Percentiles rank a stretch among this genome's conserved stretches.
Evolutionary conservation across 1,140 invertebrate genomes (phyloP).

Genomic region (Drosophila sp.): DNA sequence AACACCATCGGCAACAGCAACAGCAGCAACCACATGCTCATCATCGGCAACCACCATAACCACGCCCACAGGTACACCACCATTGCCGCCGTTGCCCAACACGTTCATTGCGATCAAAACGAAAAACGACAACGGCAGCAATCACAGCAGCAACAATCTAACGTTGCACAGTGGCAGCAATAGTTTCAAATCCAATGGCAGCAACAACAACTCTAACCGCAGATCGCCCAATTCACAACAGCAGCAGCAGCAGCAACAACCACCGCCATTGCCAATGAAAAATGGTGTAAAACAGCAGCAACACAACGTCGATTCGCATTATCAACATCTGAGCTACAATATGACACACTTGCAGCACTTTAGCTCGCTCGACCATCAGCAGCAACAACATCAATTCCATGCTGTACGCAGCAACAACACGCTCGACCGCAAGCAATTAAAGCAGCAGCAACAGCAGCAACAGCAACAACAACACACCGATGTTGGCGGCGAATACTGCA

Average conservation of each 20-base stretch:
- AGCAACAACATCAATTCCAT: conserved; percentile 54
- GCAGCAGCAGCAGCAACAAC: conserved; percentile 57
- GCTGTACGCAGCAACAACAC: conserved; percentile 64
- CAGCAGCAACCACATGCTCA: conserved; percentile 52
- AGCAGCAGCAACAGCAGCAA: conserved; percentile 10
- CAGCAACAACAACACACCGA: conserved; percentile 9
- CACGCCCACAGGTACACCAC: conserved; percentile 74
- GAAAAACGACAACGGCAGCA: conserved; percentile 64
- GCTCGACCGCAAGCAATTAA: conserved; percentile 65
- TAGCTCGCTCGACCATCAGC: conserved; percentile 27
- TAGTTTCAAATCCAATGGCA: conserved; percentile 72
- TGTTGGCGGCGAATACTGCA: conserved; percentile 64
- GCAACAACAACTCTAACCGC: conserved; percentile 55
- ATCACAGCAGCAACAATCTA: conserved; percentile 66
- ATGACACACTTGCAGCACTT: conserved; percentile 55
- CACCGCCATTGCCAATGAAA: conserved; percentile 73
- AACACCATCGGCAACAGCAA: conserved; percentile 36
- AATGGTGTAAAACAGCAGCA: conserved; percentile 65
- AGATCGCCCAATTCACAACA: conserved; percentile 58
- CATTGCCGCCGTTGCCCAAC: conserved; percentile 77
- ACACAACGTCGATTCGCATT: conserved; percentile 62
- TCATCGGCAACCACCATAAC: conserved; percentile 65
- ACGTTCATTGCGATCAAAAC: conserved; percentile 80
- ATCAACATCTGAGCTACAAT: conserved; percentile 76
- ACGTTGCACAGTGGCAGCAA: conserved; percentile 69